Conservation (phyloP, 1,140 invertebrate genomes). For the Samia ricini region DNA sequence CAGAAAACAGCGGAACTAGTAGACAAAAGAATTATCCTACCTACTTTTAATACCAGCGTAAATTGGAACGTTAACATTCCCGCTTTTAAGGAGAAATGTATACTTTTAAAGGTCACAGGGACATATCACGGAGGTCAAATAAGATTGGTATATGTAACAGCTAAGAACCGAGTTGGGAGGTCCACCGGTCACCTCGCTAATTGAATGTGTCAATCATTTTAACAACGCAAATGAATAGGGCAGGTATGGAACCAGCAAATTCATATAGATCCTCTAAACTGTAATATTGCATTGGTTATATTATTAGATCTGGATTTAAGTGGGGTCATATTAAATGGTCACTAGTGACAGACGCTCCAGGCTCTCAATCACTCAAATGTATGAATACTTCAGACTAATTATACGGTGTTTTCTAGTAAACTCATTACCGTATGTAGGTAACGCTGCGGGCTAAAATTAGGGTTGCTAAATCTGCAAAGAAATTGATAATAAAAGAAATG, state of each 20-base stretch:
- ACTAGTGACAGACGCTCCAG: conserved; percentile 46
- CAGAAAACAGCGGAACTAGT: conserved; percentile 69
- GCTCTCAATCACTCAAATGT: conserved; percentile 54
- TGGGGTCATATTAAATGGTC: conserved; percentile 36
- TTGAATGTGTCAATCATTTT: conserved; percentile 79
- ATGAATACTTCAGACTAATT: conserved; percentile 66
- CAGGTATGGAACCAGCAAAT: conserved; percentile 55
- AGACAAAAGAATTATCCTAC: conserved; percentile 49
- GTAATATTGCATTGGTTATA: conserved; percentile 22
- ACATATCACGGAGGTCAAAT: conserved; percentile 28
- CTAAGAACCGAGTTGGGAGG: conserved; percentile 72
- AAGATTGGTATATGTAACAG: conserved; percentile 42
- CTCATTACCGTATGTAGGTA: conserved; percentile 51
- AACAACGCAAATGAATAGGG: conserved; percentile 77
- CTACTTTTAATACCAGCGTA: conserved; percentile 39
- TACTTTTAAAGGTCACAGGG: conserved; percentile 3
- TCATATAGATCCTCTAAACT: conserved; percentile 38
- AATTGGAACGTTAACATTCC: conserved; percentile 26
- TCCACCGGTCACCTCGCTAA: conserved; percentile 76
- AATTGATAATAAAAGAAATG: too few relatives aligned
- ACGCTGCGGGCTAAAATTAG: conserved; percentile 28
- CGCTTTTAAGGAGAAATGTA: neutral
- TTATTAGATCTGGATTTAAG: conserved; percentile 21
- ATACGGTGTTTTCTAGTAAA: conserved; percentile 62
- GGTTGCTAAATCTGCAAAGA: neutral